Evolutionary conservation across 1,140 invertebrate genomes (phyloP).

Genomic region (Adelges cooleyi): DNA sequence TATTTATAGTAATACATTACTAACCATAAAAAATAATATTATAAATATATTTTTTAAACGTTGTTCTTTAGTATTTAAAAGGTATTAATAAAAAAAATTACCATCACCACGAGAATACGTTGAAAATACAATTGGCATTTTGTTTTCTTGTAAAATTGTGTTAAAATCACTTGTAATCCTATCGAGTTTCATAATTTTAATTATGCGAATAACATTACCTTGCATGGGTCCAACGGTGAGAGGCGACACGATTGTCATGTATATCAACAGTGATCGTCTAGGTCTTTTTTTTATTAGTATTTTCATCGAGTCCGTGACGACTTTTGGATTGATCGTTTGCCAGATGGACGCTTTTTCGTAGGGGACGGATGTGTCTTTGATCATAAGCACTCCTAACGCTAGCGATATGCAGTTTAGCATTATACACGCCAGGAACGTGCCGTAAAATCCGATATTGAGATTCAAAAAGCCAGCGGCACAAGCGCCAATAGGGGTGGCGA

Average conservation of each 20-base stretch:
- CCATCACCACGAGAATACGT: too few relatives aligned
- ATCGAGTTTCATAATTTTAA: too few relatives aligned
- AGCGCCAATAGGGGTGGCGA: slow-evolving; percentile 24
- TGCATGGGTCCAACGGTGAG: slow-evolving; percentile 27
- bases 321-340: slow-evolving; percentile 11
- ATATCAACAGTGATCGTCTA: slow-evolving; percentile 8
- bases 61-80: too few relatives aligned
- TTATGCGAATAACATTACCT: too few relatives aligned
- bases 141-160: too few relatives aligned
- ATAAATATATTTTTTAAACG: too few relatives aligned
- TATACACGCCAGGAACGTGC: slow-evolving; percentile 22
- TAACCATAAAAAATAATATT: too few relatives aligned
- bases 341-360: background rate
- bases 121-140: too few relatives aligned
- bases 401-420: slow-evolving; percentile 3
- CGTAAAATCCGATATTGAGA: slow-evolving; percentile 16
- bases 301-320: background rate
- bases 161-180: too few relatives aligned
- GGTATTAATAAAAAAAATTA: too few relatives aligned
- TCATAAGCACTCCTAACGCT: background rate
- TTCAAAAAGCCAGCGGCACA: slow-evolving; percentile 18
- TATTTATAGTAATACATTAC: too few relatives aligned
- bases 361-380: background rate
- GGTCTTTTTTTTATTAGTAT: slow-evolving; percentile 12
- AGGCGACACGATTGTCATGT: slow-evolving; percentile 30